Evolutionary conservation across 2,888 invertebrate genomes (phyloP).

Genomic region (Cyclophora punctaria): DNA sequence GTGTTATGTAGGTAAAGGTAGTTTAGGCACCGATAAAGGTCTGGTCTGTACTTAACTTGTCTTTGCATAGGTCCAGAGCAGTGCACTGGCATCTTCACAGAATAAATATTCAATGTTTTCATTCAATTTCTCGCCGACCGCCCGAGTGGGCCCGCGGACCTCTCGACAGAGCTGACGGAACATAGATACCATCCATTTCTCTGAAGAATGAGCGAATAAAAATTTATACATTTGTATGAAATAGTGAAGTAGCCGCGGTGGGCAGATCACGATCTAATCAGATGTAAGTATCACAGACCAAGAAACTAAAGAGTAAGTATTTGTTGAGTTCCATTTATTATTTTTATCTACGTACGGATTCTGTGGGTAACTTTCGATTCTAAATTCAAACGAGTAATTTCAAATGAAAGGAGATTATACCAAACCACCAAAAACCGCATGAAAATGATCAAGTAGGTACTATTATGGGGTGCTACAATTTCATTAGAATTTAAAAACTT

Average conservation of each 20-base stretch:
- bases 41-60: constrained; percentile 9
- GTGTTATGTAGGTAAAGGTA: too few species aligned
- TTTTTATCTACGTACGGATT: too few species aligned
- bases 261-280: background rate
- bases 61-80: constrained; percentile 25
- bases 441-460: too few species aligned
- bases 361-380: too few species aligned
- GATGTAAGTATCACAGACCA: too few species aligned
- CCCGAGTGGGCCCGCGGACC: constrained; percentile 18
- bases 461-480: too few species aligned
- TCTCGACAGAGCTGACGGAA: constrained; percentile 26
- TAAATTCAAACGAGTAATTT: too few species aligned
- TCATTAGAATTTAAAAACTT: too few species aligned
- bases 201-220: constrained; percentile 16
- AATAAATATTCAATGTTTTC: constrained; percentile 72
- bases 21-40: constrained; percentile 5
- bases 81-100: constrained; percentile 47
- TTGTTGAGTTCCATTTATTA: too few species aligned
- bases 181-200: constrained; percentile 29
- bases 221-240: constrained; percentile 12
- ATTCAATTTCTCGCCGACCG: constrained; percentile 56
- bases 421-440: too few species aligned
- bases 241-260: background rate
- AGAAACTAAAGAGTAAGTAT: too few species aligned
- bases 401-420: too few species aligned